Percentiles rank a stretch among this genome's conserved stretches.
These are phyloP conservation scores for Oceanodroma tethys DNA, from an alignment of 2,113 vertebrate genomes.

Conservation along the genomic window DNA sequence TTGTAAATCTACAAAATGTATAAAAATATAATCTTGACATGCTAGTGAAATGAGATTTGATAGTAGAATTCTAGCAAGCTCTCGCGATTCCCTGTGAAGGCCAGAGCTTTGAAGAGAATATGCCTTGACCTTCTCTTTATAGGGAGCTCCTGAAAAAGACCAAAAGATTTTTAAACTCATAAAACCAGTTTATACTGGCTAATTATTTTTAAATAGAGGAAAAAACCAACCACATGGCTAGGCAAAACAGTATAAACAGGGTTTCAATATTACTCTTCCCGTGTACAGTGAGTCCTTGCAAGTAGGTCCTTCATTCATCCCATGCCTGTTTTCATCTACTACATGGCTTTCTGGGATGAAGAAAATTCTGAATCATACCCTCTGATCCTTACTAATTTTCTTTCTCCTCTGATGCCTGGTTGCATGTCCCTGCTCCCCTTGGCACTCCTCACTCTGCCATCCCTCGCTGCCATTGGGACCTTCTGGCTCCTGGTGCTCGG, in stretches of 20 bases:
- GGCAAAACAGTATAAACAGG: neutral
- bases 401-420: neutral
- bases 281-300: neutral
- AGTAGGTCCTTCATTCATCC: neutral
- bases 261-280: neutral
- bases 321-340: neutral
- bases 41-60: neutral
- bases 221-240: neutral
- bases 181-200: neutral
- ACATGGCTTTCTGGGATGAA: neutral
- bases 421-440: neutral
- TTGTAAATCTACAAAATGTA: neutral
- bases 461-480: neutral
- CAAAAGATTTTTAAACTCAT: neutral
- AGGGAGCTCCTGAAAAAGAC: neutral
- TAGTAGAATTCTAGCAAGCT: neutral
- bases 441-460: neutral
- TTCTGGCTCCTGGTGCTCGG: neutral
- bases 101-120: neutral
- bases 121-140: neutral
- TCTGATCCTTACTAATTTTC: neutral
- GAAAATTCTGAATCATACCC: neutral
- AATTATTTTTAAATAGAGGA: neutral
- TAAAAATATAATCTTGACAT: neutral
- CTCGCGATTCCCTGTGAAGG: neutral